Conservation (phyloP, 2,113 vertebrate genomes). For the Orientallactaga bullata region DNA sequence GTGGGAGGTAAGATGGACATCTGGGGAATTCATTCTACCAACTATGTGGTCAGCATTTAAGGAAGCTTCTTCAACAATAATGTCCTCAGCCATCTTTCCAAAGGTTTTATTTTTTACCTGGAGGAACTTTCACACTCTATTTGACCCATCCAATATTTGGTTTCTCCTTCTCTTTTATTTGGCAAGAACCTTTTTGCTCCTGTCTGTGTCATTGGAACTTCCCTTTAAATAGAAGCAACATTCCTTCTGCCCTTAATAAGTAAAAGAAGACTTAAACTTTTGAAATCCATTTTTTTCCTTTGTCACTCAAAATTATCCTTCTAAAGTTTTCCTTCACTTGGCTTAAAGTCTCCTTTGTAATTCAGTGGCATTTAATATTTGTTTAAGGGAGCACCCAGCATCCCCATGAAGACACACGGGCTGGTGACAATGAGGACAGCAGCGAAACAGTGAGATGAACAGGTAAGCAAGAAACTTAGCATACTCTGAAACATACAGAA, state of each 20-base stretch:
- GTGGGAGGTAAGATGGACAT: not conserved
- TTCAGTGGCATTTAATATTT: not conserved
- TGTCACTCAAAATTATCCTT: not conserved
- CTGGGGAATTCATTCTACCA: not conserved
- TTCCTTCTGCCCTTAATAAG: not conserved
- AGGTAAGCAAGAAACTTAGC: not conserved
- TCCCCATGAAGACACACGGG: not conserved
- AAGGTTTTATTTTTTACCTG: not conserved
- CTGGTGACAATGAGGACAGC: not conserved
- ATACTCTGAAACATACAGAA: not conserved
- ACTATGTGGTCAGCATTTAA: not conserved
- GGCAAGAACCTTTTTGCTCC: not conserved
- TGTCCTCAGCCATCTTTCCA: not conserved
- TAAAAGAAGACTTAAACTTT: not conserved
- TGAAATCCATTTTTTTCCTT: not conserved
- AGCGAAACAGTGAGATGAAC: not conserved
- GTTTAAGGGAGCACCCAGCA: not conserved
- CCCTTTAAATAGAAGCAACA: slow-evolving; percentile 9
- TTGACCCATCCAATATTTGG: not conserved
- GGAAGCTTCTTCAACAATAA: not conserved
- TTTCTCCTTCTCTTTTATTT: not conserved
- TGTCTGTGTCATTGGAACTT: slow-evolving; percentile 15
- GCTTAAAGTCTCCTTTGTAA: not conserved
- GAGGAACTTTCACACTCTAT: not conserved
- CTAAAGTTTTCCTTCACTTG: not conserved